These are phyloP conservation scores for Catocala nupta DNA, from an alignment of 2,888 invertebrate species.

Conservation along the genomic window DNA sequence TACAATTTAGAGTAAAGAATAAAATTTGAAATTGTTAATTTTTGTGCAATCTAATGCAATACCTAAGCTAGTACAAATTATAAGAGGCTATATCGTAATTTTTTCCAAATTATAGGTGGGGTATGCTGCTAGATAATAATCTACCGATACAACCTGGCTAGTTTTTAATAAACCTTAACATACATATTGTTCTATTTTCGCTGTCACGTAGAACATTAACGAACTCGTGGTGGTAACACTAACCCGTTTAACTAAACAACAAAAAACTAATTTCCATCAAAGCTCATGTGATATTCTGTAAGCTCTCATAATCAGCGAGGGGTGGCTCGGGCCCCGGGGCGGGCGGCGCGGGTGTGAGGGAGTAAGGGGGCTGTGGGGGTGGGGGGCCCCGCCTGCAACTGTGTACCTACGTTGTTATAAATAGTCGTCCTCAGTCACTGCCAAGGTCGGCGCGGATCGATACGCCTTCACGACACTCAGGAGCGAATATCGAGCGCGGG, in stretches of 20 bases:
- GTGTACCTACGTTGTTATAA: conserved; percentile 56
- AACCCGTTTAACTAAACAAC: conserved; percentile 17
- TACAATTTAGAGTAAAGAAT: too few species aligned
- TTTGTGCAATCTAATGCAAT: too few species aligned
- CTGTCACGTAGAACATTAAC: not conserved
- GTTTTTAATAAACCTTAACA: too few species aligned
- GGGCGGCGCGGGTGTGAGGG: not conserved
- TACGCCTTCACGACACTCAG: conserved; percentile 25
- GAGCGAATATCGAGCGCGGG: not conserved
- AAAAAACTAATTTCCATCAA: conserved; percentile 20
- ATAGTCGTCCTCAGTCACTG: conserved; percentile 76
- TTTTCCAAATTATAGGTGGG: too few species aligned
- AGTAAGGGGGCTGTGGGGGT: conserved; percentile 3
- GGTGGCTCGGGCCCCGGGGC: conserved; percentile 2
- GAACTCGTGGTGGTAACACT: not conserved
- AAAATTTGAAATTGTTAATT: too few species aligned
- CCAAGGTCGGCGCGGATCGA: conserved; percentile 75
- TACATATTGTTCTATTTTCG: too few species aligned
- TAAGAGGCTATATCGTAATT: too few species aligned
- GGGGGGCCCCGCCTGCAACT: conserved; percentile 13
- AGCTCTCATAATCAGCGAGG: conserved; percentile 25
- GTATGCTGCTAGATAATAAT: too few species aligned
- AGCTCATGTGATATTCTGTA: conserved; percentile 22
- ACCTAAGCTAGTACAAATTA: too few species aligned
- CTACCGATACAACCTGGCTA: too few species aligned